A percentile compares a stretch with the other conserved stretches of the same genome.
Conservation (phyloP, 2,888 invertebrate species). For the Magallana nippona region DNA sequence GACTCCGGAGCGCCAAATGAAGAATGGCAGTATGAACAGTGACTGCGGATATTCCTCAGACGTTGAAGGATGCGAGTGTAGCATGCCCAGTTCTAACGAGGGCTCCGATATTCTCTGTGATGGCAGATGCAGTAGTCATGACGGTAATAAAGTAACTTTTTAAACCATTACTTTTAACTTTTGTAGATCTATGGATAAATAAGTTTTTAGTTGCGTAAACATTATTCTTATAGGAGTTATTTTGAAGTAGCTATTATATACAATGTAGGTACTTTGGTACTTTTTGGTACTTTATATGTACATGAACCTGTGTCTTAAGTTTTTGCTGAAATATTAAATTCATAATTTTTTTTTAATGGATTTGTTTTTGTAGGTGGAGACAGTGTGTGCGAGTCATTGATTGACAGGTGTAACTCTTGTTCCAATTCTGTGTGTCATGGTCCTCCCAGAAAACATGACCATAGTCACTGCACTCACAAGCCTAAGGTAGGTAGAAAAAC, state of each 20-base stretch:
- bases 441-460: conserved; percentile 43
- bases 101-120: conserved; percentile 90
- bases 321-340: too few relatives aligned
- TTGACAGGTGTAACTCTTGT: conserved; percentile 51
- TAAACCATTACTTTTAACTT: too few relatives aligned
- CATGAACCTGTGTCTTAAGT: too few relatives aligned
- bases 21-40: conserved; percentile 79
- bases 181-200: too few relatives aligned
- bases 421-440: conserved; percentile 48
- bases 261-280: too few relatives aligned
- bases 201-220: too few relatives aligned
- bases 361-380: conserved; percentile 48
- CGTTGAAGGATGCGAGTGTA: conserved; percentile 86
- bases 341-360: too few relatives aligned
- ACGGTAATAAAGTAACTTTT: conserved; percentile 74
- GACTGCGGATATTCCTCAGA: conserved; percentile 95
- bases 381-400: conserved; percentile 50
- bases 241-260: too few relatives aligned
- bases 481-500: background rate
- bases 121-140: conserved; percentile 89
- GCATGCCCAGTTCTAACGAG: conserved; percentile 91
- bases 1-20: conserved; percentile 38
- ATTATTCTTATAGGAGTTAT: too few relatives aligned
- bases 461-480: conserved; percentile 43
- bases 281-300: too few relatives aligned